Evolutionary conservation across 2,797 vertebrate genomes (phyloP), one percentile per base, ranked within the genome.

Genomic region (Parauchenoglanis ngamensis): DNA sequence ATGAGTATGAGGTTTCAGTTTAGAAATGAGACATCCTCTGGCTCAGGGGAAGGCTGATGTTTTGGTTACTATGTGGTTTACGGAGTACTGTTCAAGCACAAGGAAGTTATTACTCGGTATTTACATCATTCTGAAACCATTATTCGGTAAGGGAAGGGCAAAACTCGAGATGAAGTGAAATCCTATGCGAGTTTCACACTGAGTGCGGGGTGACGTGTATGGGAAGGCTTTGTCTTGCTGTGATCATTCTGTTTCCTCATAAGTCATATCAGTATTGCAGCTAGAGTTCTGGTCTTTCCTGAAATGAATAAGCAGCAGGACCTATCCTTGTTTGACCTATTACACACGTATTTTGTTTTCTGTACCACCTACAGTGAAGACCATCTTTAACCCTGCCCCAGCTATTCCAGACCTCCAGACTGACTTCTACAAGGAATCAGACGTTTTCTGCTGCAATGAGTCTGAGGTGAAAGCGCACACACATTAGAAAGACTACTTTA

Each of bases 381-480:
- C 98, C 56, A 93, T 99, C 92, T 98, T 99, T 95, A 99, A 99
- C 94, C 97, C 98, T 21, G 98, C 98, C 8, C 98, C 98, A 13
- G 98, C 98, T 85, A 87, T 96, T 72, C 91, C 96, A 86, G 96
- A 97, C 92, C 93, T 99, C 92, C 97, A 98, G 90, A 90, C 95
- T 31, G 94, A 92, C 85, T 99, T 99, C 96, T 99, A 97, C 94
- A 89, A 88, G 81, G 91, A 94, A 88, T 97, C 98, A 0, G 97
- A 98, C 89, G 93, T 99, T 93, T 97, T 99, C 94, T 99, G 98
- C 96, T 99, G 98, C 95, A 99, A 99, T 88, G 98, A 99, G 94
- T 96, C 96, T 75, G 98, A 99, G 98, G 98, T 99, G 95, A 97
- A 88, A 88, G 91, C 84, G 88, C 17, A 8, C 80, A 72, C 83